These are phyloP conservation scores for Formicarius rufipectus DNA, from an alignment of 2,113 vertebrate species.

Conservation along the genomic window DNA sequence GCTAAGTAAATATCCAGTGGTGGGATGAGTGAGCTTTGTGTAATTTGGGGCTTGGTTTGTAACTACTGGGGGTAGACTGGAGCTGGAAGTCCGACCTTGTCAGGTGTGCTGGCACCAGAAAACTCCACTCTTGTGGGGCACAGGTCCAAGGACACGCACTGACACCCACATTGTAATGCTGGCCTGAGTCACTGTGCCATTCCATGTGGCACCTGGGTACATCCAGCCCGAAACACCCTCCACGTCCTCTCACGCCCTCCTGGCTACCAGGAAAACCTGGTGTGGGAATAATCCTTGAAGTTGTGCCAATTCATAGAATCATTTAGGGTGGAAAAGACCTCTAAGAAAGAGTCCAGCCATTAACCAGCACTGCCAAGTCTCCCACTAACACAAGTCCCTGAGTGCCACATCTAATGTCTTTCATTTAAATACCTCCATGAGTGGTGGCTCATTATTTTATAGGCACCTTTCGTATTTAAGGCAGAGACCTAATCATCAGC, in stretches of 20 bases:
- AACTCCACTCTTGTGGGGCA: not conserved
- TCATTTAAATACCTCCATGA: not conserved
- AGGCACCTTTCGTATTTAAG: not conserved
- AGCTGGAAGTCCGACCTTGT: not conserved
- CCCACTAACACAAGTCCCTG: not conserved
- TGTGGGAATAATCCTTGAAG: not conserved
- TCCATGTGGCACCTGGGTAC: not conserved
- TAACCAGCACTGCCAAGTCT: not conserved
- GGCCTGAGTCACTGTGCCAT: fast-evolving
- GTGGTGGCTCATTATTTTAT: not conserved
- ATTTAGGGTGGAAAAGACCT: not conserved
- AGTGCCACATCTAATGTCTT: not conserved
- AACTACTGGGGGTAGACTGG: fast-evolving
- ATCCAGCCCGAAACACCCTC: not conserved
- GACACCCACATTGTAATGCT: fast-evolving
- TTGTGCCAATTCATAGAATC: not conserved
- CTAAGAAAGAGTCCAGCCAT: not conserved
- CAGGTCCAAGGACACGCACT: not conserved
- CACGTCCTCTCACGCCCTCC: fast-evolving
- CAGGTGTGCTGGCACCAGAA: not conserved
- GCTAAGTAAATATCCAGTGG: not conserved
- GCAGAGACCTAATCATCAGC: not conserved
- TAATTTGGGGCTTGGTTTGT: not conserved
- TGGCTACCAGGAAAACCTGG: not conserved
- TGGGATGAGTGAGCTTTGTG: not conserved